Evolutionary conservation across 1,140 invertebrate species (phyloP).

Genomic region (Papilio polyxenes): DNA sequence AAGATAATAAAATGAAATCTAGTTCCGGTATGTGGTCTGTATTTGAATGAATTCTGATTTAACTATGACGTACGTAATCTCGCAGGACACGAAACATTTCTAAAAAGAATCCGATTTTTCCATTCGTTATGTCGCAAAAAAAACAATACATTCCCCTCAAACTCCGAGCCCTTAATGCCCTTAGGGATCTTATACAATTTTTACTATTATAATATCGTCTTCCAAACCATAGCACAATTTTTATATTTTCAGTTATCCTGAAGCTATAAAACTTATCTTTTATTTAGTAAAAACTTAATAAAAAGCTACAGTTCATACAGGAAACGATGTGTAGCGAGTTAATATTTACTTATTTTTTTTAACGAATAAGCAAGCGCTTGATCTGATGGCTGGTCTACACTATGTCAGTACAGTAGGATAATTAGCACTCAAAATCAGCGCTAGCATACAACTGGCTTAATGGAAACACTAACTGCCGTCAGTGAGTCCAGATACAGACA

Average conservation of each 20-base stretch:
- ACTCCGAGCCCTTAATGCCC: neutral
- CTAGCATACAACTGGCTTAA: no score
- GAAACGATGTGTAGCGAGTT: neutral
- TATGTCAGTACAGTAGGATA: no score
- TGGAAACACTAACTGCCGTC: no score
- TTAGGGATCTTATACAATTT: constrained; percentile 4
- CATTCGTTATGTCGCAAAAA: constrained; percentile 6
- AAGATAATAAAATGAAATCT: neutral
- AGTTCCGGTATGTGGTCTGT: neutral
- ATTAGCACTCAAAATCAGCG: no score
- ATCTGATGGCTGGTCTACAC: no score
- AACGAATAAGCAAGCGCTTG: no score
- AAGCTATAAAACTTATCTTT: neutral
- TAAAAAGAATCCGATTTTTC: neutral
- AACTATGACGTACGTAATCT: constrained; percentile 6
- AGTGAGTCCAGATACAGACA: no score
- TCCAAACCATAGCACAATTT: neutral
- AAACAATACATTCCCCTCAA: constrained; percentile 20
- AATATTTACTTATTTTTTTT: no score
- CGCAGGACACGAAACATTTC: constrained; percentile 10
- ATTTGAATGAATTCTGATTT: constrained; percentile 9
- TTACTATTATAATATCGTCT: neutral
- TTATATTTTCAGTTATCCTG: neutral
- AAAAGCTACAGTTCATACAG: neutral
- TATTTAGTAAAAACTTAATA: neutral